Percentiles rank a stretch among this genome's conserved stretches.
Evolutionary conservation across 2,113 vertebrate genomes (phyloP).

Genomic region (Callorhinus ursinus): DNA sequence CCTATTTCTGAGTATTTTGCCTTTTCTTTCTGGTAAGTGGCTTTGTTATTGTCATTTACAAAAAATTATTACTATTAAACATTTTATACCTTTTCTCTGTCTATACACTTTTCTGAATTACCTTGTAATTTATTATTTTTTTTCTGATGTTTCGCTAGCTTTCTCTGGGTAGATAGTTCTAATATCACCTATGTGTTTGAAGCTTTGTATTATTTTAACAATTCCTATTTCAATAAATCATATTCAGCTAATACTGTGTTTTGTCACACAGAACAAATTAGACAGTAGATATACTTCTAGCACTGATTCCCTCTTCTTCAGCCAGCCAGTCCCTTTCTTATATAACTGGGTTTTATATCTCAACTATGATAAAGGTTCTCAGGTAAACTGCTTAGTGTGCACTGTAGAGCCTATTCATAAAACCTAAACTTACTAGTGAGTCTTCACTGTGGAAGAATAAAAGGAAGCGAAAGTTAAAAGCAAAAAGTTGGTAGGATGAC

Average conservation of each 20-base stretch:
- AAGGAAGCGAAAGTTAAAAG: neutral
- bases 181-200: neutral
- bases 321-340: neutral
- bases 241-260: neutral
- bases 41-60: neutral
- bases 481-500: neutral
- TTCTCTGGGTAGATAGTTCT: neutral
- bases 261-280: neutral
- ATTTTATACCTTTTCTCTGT: neutral
- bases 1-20: neutral
- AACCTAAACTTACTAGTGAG: neutral
- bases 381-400: neutral
- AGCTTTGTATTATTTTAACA: neutral
- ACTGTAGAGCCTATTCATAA: neutral
- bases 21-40: neutral
- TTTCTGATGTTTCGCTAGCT: neutral
- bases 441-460: neutral
- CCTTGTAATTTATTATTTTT: neutral
- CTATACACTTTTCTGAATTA: neutral
- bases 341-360: neutral
- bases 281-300: neutral
- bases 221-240: neutral
- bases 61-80: neutral
- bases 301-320: neutral
- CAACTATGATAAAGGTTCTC: neutral